phyloP scores from a whole-genome alignment of 1,140 invertebrate genomes.

The Trichonephila clavata region DNA sequence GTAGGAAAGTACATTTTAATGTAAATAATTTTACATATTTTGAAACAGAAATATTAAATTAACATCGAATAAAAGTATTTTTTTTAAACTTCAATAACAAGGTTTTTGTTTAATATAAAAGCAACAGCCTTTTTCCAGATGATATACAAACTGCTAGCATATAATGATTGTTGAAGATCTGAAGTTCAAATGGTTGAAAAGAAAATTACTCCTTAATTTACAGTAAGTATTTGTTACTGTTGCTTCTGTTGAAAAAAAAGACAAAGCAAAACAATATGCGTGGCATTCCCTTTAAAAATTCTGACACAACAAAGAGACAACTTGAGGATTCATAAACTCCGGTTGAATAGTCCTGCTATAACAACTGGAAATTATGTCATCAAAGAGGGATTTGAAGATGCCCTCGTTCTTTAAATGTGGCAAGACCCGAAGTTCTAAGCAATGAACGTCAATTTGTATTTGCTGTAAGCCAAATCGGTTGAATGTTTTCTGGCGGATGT shows the following conservation, averaged over 20 bases:
- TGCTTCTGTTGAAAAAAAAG: not conserved
- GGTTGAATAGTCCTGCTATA: conserved; percentile 24
- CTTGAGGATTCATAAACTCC: conserved; percentile 28
- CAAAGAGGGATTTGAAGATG: not conserved
- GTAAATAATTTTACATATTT: too few species aligned
- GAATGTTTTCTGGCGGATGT: conserved; percentile 37
- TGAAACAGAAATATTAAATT: too few species aligned
- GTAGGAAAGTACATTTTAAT: too few species aligned
- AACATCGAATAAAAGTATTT: too few species aligned
- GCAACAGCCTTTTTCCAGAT: too few species aligned
- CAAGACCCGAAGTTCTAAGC: not conserved
- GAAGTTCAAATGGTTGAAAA: not conserved
- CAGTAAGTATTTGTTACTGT: not conserved
- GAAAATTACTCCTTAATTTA: not conserved
- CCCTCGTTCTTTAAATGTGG: not conserved
- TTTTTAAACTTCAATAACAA: too few species aligned
- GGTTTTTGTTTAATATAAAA: too few species aligned
- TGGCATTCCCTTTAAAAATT: not conserved
- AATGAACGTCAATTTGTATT: conserved; percentile 42
- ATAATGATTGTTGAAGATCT: too few species aligned
- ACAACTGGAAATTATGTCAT: conserved; percentile 54
- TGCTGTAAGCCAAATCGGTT: conserved; percentile 55
- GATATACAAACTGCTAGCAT: too few species aligned
- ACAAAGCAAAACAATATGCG: not conserved
- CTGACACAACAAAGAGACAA: conserved; percentile 32